A percentile compares a stretch with the other conserved stretches of the same genome.
These are phyloP conservation scores for Sminthurinus aureus DNA, from an alignment of 2,888 invertebrate species.

Conservation along the genomic window DNA sequence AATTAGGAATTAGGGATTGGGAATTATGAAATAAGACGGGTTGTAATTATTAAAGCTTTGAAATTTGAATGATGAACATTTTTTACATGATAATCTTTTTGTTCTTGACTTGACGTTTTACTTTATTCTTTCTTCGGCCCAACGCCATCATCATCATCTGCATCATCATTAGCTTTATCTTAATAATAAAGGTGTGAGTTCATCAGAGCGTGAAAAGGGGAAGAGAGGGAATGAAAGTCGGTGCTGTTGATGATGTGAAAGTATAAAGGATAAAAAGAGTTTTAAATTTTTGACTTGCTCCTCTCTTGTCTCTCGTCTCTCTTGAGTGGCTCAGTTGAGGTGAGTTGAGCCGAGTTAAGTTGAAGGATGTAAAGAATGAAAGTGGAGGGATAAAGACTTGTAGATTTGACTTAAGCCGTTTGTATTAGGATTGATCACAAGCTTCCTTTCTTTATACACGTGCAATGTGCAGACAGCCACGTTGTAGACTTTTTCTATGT, in stretches of 20 bases:
- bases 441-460: too few species aligned
- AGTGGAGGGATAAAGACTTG: constrained; percentile 15
- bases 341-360: too few species aligned
- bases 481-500: too few species aligned
- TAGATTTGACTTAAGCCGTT: constrained; percentile 18
- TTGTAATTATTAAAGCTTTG: not conserved
- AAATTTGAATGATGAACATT: not conserved
- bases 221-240: not conserved
- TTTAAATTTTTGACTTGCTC: too few species aligned
- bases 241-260: not conserved
- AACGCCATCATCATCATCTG: too few species aligned
- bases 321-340: too few species aligned
- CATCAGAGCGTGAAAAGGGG: not conserved
- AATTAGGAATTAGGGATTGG: not conserved
- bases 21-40: not conserved
- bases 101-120: not conserved
- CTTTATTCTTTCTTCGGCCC: not conserved
- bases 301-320: too few species aligned
- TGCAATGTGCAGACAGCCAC: too few species aligned
- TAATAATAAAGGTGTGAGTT: not conserved
- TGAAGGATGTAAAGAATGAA: not conserved
- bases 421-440: constrained; percentile 26
- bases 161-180: too few species aligned
- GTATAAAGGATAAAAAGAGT: not conserved
- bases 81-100: not conserved